Base-by-base conservation (phyloP, 1,140 invertebrate species). In the Heterodera schachtii region DNA sequence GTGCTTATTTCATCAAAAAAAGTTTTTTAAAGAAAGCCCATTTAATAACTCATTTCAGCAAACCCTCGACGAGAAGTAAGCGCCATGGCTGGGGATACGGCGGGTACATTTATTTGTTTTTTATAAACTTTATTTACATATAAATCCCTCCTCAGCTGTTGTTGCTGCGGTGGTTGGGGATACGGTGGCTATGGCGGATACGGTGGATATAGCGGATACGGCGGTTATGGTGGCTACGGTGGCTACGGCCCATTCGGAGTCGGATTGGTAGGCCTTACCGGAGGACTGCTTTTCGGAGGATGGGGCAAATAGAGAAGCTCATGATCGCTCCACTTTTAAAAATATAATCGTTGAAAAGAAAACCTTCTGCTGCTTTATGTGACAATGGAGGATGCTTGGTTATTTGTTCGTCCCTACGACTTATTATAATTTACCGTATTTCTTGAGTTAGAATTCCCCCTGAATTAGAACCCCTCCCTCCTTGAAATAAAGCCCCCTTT, bases 221-320 rank as follows among this genome's bases (percentile, higher is more conserved):
- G 71, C 19, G 19, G 71, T 47, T 71, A 71, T 16, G 41, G 8
- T 46, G 19, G 71, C 4, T 31, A 31, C 4, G 71, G 71, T n/a
- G 71, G 71, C 1, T 73, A 73, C n/a, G 71, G 71, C 4, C 71
- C 71, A n/a, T 73, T 73, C 1, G 71, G 71, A 13, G 71, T 73
- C 16, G 71, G 71, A 13, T 52, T 73, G 71, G 44, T 19, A n/a
- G 71, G 71, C 71, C 44, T 73, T 46, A 52, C 71, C 13, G 71
- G 71, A 16, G 71, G 71, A 47, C 49, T 73, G 19, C 71, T 73
- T 52, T 73, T 73, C n/a, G 71, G 71, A 46, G 71, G 71, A 73
- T 73, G 49, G 44, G 71, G 71, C 44, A 47, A 73, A 73, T 46
- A 73, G 19, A 52, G 71, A 46, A 13, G 31, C 31, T 31, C 31